Conservation (phyloP, 1,140 invertebrate species). For the Bombus pyrosoma region DNA sequence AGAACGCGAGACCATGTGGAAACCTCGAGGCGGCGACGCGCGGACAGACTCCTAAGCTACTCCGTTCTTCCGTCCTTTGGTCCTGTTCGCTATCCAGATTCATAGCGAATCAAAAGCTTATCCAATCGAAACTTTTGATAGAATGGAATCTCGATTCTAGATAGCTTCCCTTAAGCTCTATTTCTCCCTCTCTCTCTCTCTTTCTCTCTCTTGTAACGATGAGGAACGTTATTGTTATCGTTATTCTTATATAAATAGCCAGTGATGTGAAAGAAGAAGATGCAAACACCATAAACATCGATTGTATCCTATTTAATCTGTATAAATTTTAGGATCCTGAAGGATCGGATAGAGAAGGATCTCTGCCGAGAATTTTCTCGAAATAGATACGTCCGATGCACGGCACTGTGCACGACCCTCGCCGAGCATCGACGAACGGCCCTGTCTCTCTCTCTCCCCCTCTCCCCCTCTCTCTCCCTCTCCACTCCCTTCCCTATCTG, state of each 20-base stretch:
- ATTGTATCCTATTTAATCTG: background rate
- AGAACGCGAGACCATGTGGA: constrained; percentile 71
- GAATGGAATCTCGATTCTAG: background rate
- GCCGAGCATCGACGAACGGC: constrained; percentile 64
- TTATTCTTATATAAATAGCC: background rate
- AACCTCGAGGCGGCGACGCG: constrained; percentile 66
- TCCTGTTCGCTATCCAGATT: background rate
- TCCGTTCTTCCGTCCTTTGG: background rate
- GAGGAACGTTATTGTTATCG: background rate
- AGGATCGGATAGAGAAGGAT: background rate
- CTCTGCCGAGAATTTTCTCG: background rate
- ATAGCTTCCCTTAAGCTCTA: background rate
- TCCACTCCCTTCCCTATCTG: background rate
- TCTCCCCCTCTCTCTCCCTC: background rate
- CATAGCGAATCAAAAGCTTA: background rate
- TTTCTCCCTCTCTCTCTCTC: background rate
- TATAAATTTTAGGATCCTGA: background rate
- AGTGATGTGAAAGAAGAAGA: background rate
- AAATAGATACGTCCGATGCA: constrained; percentile 25
- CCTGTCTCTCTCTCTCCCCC: constrained; percentile 33
- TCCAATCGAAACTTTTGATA: background rate
- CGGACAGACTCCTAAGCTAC: constrained; percentile 43
- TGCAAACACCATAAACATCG: background rate
- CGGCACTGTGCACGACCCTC: constrained; percentile 63
- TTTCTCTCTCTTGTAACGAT: too few species aligned